phyloP scores from a whole-genome alignment of 2,113 vertebrate species.

The Sula dactylatra region DNA sequence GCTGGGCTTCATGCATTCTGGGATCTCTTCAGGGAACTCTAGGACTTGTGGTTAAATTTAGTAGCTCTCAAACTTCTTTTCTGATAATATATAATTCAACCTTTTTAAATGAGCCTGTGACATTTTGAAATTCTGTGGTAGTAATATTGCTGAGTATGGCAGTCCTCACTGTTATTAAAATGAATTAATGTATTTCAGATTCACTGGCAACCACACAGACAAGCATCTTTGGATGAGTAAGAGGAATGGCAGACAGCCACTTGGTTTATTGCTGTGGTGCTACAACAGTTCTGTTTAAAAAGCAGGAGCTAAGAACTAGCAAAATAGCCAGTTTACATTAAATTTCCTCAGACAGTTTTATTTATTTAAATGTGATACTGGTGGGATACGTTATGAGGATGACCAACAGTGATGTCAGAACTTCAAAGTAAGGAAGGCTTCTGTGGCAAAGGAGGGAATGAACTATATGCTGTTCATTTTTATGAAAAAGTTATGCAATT shows the following conservation, averaged over 20 bases:
- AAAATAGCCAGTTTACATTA: not conserved
- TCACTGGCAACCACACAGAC: fast-evolving
- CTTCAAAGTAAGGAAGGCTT: not conserved
- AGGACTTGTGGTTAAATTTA: not conserved
- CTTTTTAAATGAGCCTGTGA: not conserved
- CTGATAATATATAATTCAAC: not conserved
- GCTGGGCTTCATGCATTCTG: not conserved
- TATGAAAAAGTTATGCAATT: not conserved
- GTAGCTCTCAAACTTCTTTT: not conserved
- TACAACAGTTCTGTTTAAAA: not conserved
- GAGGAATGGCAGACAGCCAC: not conserved
- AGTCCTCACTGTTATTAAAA: not conserved
- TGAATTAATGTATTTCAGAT: not conserved
- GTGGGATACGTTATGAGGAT: not conserved
- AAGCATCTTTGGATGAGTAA: not conserved
- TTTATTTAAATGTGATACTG: not conserved
- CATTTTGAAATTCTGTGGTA: not conserved
- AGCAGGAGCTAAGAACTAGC: not conserved
- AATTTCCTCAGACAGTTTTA: not conserved
- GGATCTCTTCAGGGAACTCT: not conserved
- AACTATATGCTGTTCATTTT: not conserved
- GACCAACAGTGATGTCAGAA: not conserved
- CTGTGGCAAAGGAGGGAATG: not conserved
- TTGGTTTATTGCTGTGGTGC: not conserved
- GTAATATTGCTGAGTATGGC: not conserved